Conservation (phyloP, 2,113 vertebrate genomes). For the Colossoma macropomum region DNA sequence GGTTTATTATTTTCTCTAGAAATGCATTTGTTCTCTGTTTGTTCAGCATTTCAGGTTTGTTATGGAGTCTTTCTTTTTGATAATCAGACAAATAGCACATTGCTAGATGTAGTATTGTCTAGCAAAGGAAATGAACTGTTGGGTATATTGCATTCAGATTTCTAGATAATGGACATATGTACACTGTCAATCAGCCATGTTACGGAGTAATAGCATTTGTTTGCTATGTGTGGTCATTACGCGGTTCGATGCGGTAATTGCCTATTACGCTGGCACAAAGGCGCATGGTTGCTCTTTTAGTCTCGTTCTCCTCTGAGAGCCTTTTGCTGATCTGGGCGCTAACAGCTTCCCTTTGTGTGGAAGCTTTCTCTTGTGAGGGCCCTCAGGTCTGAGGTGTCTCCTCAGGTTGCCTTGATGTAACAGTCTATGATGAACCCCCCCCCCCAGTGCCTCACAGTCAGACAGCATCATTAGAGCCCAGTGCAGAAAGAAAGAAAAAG, state of each 20-base stretch:
- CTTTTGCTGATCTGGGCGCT: not conserved
- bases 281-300: not conserved
- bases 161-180: not conserved
- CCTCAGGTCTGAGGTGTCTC: not conserved
- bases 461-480: conserved; percentile 35
- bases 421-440: not conserved
- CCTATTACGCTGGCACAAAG: not conserved
- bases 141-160: no score
- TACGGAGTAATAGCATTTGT: not conserved
- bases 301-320: not conserved
- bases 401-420: conserved; percentile 9
- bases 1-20: not conserved
- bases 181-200: not conserved
- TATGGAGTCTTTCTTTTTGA: no score
- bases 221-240: not conserved
- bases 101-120: no score
- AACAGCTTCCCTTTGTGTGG: conserved; percentile 3
- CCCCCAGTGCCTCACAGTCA: not conserved
- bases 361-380: not conserved
- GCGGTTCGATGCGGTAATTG: not conserved
- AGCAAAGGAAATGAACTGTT: no score
- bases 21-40: not conserved
- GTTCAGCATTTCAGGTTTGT: no score
- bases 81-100: no score
- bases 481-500: not conserved